Evolutionary conservation across 2,113 vertebrate genomes (phyloP), one percentile per base, ranked within the genome.

Genomic region (Xenus cinereus): DNA sequence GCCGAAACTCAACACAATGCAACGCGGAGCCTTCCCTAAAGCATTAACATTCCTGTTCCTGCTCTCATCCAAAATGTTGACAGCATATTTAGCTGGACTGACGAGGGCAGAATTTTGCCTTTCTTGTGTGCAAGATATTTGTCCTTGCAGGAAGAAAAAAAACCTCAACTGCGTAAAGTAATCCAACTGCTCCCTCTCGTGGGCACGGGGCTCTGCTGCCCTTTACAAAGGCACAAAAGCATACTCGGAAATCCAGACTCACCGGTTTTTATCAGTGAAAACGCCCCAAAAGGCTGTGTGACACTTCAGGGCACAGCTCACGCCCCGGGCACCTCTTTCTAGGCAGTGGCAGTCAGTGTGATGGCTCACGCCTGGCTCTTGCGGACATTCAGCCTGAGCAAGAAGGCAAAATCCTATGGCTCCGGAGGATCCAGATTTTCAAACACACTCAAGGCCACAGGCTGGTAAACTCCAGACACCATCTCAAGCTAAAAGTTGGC

Each of bases 161-260:
- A 27, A 8, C 14, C 33, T 24, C 9, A 23, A 3, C 18, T 33
- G 39, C 3, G 57, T 57, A 91, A 96, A 84, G 54, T 90, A 50
- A 97, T 95, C 57, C 94, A 93, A 97, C 1, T 5, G 9, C 93
- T 56, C 96, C 98, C 84, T 96, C 75, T 85, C 3, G 96, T 97
- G 98, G 97, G 15, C 56, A 22, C 0, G 3, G 14, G 4, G 26
- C 19, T 79, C 57, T 48, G 15, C 37, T 89, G 79, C 93, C 57
- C 37, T 7, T 66, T 1, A 7, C 13, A 54, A 60, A 59, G 53
- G 84, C 80, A 62, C 48, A 26, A 9, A 17, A 24, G 9, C 41
- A 0, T 2, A 1, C 13, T 26, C 5, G 0, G 19, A 45, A 76
- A 72, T 20, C 24, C 37, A 21, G 15, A 32, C 16, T 35, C 10